Conservation (phyloP, 1,140 invertebrate species). For the Bombus sylvicola region DNA sequence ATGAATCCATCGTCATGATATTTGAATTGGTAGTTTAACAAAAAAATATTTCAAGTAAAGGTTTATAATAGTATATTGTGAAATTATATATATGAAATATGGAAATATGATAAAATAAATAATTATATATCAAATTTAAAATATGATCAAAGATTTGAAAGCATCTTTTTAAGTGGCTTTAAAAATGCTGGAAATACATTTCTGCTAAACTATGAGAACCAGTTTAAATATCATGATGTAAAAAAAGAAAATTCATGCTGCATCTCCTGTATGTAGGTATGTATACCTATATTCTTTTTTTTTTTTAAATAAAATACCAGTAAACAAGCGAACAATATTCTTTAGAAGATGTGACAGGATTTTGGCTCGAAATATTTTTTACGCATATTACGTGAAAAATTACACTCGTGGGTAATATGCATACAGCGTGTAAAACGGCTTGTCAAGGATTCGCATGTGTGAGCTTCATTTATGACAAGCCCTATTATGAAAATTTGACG, state of each 20-base stretch:
- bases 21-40: not conserved
- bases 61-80: not conserved
- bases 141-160: not conserved
- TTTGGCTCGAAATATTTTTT: not conserved
- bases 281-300: too few relatives aligned
- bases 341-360: not conserved
- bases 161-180: not conserved
- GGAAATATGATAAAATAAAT: not conserved
- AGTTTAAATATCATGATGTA: not conserved
- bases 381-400: not conserved
- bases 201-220: not conserved
- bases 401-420: not conserved
- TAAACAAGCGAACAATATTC: not conserved
- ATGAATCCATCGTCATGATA: not conserved
- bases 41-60: not conserved
- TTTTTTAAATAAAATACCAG: not conserved
- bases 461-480: constrained; percentile 22
- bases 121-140: not conserved
- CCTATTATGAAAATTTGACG: constrained; percentile 53
- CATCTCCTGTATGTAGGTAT: not conserved
- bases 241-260: not conserved
- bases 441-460: not conserved
- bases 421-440: not conserved
- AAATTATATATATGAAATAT: too few relatives aligned
- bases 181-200: not conserved